A percentile compares a stretch with the other conserved stretches of the same genome.
Conservation (phyloP, 2,888 invertebrate genomes). For the Leptopilina myrica region DNA sequence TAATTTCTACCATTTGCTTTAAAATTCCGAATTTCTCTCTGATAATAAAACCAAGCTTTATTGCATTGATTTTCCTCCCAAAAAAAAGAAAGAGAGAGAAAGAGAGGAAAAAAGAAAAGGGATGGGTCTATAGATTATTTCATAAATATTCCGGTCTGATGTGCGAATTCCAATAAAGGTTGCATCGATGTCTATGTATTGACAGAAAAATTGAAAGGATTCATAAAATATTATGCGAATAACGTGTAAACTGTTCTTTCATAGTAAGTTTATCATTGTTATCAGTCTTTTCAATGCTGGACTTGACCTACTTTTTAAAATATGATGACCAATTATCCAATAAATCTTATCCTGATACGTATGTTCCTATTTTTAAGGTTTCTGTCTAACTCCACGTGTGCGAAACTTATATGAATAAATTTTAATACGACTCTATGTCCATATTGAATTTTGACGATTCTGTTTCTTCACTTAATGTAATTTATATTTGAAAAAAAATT, state of each 20-base stretch:
- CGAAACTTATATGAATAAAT: no score
- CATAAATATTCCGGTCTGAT: neutral
- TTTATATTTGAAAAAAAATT: no score
- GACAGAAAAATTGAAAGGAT: conserved; percentile 10
- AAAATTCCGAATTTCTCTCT: no score
- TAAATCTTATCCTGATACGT: conserved; percentile 11
- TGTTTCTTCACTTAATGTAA: no score
- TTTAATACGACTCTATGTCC: no score
- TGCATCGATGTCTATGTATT: neutral
- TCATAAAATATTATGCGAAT: conserved; percentile 19
- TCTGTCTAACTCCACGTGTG: no score
- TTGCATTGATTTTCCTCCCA: no score
- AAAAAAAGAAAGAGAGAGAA: neutral
- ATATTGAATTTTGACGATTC: no score
- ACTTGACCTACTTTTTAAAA: conserved; percentile 21
- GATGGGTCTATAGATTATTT: conserved; percentile 6
- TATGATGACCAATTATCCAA: conserved; percentile 26
- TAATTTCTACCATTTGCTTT: no score
- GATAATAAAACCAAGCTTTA: no score
- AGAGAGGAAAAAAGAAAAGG: neutral
- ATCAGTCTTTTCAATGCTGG: conserved; percentile 3
- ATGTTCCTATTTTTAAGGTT: neutral
- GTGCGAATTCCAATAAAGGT: neutral
- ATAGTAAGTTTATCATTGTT: neutral
- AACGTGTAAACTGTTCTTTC: neutral